Base-by-base conservation (phyloP, 1,140 invertebrate genomes). In the Hyles vespertilio region DNA sequence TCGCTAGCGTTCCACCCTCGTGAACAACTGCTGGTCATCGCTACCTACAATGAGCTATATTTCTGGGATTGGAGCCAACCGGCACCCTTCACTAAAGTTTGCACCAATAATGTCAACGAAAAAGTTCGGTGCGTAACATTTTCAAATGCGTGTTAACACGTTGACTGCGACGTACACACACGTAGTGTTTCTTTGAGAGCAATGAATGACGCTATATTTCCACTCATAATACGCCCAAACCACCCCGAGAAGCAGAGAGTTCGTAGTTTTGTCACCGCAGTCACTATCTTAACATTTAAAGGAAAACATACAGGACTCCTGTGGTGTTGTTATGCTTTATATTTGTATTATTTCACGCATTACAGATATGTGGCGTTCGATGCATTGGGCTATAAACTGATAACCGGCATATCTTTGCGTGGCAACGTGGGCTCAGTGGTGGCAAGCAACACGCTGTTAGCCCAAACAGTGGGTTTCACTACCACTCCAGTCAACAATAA, bases 1-100 rank as follows among this genome's bases (percentile, higher is more conserved):
- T 97, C 96, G 0, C 90, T 97, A 60, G 93, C 96, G 8, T 97
- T 98, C 85, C 96, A 97, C 87, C 96, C 96, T 0, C 91, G 91
- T 11, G 95, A 96, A 72, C 91, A 94, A 65, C 87, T 97, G 54
- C 90, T 98, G 34, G 95, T 96, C 3, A 96, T 98, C 69, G 96
- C 96, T 12, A 96, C 95, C 1, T 93, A 92, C 70, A 97, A 97
- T 90, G 93, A 95, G 79, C 89, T 98, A 11, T 94, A 95, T 80
- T 97, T 97, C 86, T 97, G 96, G 96, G 95, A 97, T 76, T 97
- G 96, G 96, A 94, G 92, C 77, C 90, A 93, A 65, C 91, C 93
- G 0, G 90, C 94, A 70, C 96, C 96, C 0, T 95, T 96, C 79
- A 93, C 93, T 45, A 91, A 93, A 74, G 91, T 93, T 54, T 89